Conservation (phyloP, 2,888 invertebrate genomes). For the Geophilus truncorum region DNA sequence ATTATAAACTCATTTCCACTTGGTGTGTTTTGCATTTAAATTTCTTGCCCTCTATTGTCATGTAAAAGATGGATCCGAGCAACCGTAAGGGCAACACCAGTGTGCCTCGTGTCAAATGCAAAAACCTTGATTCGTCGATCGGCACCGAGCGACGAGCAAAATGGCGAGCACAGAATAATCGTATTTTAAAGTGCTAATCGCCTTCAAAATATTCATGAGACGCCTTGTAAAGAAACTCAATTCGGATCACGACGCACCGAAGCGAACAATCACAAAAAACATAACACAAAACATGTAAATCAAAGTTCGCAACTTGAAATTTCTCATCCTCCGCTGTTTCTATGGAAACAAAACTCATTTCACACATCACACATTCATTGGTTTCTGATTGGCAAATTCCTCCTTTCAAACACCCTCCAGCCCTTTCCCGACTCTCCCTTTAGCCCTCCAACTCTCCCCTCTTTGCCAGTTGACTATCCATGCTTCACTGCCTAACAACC, state of each 20-base stretch:
- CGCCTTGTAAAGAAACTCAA: neutral
- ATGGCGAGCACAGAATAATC: neutral
- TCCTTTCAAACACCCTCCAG: neutral
- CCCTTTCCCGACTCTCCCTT: neutral
- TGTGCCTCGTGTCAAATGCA: neutral
- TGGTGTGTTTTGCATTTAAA: neutral
- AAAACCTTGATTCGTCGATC: neutral
- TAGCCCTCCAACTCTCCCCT: neutral
- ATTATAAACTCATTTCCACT: neutral
- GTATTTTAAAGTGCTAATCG: constrained; percentile 17
- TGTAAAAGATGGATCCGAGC: neutral
- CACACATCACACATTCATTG: constrained; percentile 1
- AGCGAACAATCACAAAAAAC: neutral
- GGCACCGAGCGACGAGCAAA: neutral
- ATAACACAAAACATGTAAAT: neutral
- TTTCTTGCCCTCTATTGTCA: neutral
- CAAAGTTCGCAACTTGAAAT: neutral
- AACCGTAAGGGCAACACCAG: neutral
- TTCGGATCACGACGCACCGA: neutral
- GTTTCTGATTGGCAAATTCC: constrained; percentile 3
- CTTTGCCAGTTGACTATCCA: neutral
- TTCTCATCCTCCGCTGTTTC: neutral
- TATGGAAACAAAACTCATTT: constrained; percentile 20
- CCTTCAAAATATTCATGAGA: constrained; percentile 20
- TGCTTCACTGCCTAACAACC: constrained; percentile 9